These are phyloP conservation scores for Drosophila aldrichi DNA, from an alignment of 2,888 invertebrate genomes.

Conservation along the genomic window DNA sequence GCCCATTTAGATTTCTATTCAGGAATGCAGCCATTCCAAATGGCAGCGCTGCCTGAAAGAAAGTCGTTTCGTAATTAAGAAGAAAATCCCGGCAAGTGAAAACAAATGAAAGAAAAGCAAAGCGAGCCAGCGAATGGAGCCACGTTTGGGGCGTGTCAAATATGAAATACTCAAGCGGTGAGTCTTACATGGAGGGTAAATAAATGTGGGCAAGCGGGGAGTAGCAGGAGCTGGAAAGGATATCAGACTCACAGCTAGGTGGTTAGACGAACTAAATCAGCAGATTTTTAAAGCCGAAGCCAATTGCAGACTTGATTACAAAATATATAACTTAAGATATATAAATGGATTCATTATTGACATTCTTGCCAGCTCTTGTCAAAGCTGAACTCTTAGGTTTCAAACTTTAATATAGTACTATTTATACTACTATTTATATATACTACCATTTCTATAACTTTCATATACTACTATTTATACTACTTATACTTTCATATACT, in stretches of 20 bases:
- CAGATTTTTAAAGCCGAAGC: too few relatives aligned
- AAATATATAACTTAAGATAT: neutral
- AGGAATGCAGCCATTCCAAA: slow-evolving; percentile 48
- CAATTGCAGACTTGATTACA: too few relatives aligned
- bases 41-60: slow-evolving; percentile 41
- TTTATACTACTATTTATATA: too few relatives aligned
- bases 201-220: neutral
- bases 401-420: too few relatives aligned
- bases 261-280: neutral
- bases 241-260: neutral
- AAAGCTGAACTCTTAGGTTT: too few relatives aligned
- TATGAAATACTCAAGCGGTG: neutral
- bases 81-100: slow-evolving; percentile 60
- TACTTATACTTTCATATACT: too few relatives aligned
- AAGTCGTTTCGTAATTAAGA: slow-evolving; percentile 70
- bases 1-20: slow-evolving; percentile 24
- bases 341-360: neutral
- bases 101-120: slow-evolving; percentile 21
- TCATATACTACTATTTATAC: too few relatives aligned
- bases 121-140: neutral
- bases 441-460: too few relatives aligned
- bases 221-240: neutral
- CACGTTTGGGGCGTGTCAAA: neutral
- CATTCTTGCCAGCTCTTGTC: neutral
- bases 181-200: neutral